Evolutionary conservation across 2,797 vertebrate genomes (phyloP).

Genomic region (Pangasius djambal): DNA sequence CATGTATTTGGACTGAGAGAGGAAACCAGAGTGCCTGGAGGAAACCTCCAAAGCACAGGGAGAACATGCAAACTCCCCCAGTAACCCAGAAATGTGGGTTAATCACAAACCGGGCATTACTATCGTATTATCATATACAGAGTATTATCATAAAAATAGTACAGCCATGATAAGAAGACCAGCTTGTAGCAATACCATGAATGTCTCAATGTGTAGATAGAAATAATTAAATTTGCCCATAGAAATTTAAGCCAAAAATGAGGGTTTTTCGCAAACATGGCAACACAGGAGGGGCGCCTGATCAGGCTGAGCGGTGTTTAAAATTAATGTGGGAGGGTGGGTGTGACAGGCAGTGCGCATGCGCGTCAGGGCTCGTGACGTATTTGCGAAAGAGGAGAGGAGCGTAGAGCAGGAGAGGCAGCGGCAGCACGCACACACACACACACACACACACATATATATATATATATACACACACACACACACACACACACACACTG

Average conservation of each 20-base stretch:
- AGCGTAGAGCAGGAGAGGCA: conserved; percentile 59
- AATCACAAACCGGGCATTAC: neutral
- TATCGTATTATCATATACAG: neutral
- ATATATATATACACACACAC: no score
- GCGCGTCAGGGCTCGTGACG: conserved; percentile 73
- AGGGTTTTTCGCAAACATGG: neutral
- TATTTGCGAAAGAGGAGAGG: conserved; percentile 66
- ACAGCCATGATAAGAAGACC: neutral
- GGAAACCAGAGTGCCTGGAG: no score
- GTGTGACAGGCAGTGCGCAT: conserved; percentile 68
- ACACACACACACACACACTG: neutral
- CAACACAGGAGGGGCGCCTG: neutral
- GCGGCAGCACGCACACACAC: conserved; percentile 38
- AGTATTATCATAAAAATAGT: neutral
- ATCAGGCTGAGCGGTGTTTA: conserved; percentile 21
- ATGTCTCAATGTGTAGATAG: neutral
- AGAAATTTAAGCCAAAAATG: no score
- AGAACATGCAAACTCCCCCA: no score
- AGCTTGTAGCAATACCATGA: neutral
- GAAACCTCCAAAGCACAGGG: no score
- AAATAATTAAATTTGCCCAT: neutral
- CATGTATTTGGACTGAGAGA: no score
- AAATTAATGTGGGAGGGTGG: conserved; percentile 43
- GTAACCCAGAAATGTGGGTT: neutral
- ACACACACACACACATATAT: no score